Evolutionary conservation across 2,113 vertebrate species (phyloP), one percentile per base, ranked within the genome.

Genomic region (Dipodomys stephensi): DNA sequence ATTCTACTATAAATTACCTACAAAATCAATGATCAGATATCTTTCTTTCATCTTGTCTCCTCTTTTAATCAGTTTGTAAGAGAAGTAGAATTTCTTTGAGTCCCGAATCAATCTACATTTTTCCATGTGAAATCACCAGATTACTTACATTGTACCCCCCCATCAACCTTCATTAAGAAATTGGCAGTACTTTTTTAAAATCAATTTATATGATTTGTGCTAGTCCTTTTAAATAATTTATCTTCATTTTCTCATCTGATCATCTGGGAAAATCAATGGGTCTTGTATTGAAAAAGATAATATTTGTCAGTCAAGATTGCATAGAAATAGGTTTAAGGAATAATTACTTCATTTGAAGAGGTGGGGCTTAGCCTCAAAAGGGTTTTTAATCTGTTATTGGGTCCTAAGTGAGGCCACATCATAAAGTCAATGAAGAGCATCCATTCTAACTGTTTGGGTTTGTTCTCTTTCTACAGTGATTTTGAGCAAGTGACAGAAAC

Each of bases 341-440:
- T 85, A 83, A 18, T 28, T 88, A 7, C n/a, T 74, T 83, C 64
- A 91, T 65, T 88, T 79, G 7, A 77, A 74, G 83, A 32, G 25
- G 8, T 68, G 1, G 4, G 44, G 1, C 19, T 77, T 90, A 53
- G 44, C 64, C 10, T 46, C 71, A 83, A 88, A 94, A 86, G 7
- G 6, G 1, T 88, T 94, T 94, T 74, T 49, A 49, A 83, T 73
- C 27, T 86, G 68, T 87, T 83, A 83, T 89, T 83, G 25, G 7
- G 4, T 90, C 35, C 60, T 79, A 83, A 83, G 44, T 76, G 67
- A 95, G 62, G 7, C 15, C 39, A 82, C 27, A 73, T 79, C 71
- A 32, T 20, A 94, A 84, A 81, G 68, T 10, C 49, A 81, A 25
- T 67, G 11, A 83, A 87, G 62, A 94, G 3, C 18, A 64, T 27